These are phyloP conservation scores for Drosophila suzukii DNA, from an alignment of 1,140 invertebrate genomes.

Conservation along the genomic window DNA sequence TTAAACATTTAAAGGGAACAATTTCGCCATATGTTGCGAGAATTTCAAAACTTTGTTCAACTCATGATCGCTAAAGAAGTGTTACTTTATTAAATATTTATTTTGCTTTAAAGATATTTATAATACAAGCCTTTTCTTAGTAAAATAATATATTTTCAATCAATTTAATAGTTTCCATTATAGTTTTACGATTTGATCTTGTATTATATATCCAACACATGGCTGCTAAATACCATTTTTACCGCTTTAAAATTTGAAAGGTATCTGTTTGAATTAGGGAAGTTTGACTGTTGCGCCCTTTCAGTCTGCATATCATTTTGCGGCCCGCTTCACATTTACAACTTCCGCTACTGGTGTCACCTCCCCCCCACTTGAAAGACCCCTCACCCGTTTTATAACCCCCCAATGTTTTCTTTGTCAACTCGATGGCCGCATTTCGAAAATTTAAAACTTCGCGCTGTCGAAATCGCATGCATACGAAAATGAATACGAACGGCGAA, in stretches of 20 bases:
- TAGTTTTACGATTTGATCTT: too few species aligned
- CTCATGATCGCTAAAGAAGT: too few species aligned
- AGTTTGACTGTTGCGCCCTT: slow-evolving; percentile 19
- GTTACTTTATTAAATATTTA: too few species aligned
- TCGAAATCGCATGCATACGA: slow-evolving; percentile 58
- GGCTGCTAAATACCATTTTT: too few species aligned
- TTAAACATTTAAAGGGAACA: too few species aligned
- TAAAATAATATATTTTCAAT: too few species aligned
- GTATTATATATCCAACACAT: too few species aligned
- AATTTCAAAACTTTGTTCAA: too few species aligned
- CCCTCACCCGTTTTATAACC: neutral
- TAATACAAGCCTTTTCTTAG: too few species aligned
- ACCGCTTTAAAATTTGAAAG: neutral
- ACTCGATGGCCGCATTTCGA: slow-evolving; percentile 51
- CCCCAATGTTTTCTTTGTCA: slow-evolving; percentile 53
- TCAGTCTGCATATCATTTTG: slow-evolving; percentile 67
- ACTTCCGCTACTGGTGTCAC: slow-evolving; percentile 54
- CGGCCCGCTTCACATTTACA: slow-evolving; percentile 65
- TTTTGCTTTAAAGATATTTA: too few species aligned
- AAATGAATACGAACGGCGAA: slow-evolving; percentile 52
- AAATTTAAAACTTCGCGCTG: slow-evolving; percentile 47
- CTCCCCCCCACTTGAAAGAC: neutral
- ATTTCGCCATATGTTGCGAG: too few species aligned
- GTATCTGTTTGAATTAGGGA: neutral
- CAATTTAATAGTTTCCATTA: too few species aligned